Conservation (phyloP, 2,797 vertebrate species). For the Anguilla obscura region DNA sequence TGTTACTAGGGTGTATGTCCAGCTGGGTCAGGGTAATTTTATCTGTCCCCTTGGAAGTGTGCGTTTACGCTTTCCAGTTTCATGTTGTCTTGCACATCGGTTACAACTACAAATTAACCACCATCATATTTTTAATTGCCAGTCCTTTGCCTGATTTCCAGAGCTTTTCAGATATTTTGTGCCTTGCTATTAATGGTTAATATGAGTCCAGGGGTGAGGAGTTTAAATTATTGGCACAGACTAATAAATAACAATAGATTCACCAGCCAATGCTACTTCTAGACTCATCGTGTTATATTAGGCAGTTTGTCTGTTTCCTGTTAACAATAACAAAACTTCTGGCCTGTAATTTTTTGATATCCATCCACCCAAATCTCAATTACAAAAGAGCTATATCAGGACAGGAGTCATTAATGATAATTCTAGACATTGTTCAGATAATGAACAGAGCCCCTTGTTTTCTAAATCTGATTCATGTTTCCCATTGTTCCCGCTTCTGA, state of each 20-base stretch:
- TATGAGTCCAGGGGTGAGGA: slow-evolving; percentile 29
- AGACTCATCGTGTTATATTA: slow-evolving; percentile 40
- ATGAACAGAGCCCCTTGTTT: not conserved
- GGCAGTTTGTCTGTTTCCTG: slow-evolving; percentile 37
- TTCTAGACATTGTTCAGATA: not conserved
- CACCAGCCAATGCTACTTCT: slow-evolving; percentile 21
- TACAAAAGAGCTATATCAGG: slow-evolving; percentile 6
- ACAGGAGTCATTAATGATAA: not conserved
- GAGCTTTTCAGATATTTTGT: slow-evolving; percentile 27
- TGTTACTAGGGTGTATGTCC: not conserved
- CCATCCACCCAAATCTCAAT: slow-evolving; percentile 29
- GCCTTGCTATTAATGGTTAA: slow-evolving; percentile 24
- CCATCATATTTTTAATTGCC: not conserved
- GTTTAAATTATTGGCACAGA: slow-evolving; percentile 51
- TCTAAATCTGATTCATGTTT: slow-evolving; percentile 12
- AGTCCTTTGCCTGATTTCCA: slow-evolving; percentile 25
- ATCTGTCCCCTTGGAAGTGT: not conserved
- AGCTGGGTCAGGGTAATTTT: not conserved
- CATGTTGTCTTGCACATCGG: slow-evolving; percentile 33
- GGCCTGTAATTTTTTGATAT: slow-evolving; percentile 12
- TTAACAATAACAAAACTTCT: slow-evolving; percentile 29
- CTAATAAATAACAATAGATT: slow-evolving; percentile 42
- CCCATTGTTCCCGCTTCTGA: not conserved
- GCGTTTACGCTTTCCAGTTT: slow-evolving; percentile 7
- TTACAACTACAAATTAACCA: slow-evolving; percentile 32